These are phyloP conservation scores for Dolichotis patagonum DNA, from an alignment of 2,113 vertebrate species.

Conservation along the genomic window DNA sequence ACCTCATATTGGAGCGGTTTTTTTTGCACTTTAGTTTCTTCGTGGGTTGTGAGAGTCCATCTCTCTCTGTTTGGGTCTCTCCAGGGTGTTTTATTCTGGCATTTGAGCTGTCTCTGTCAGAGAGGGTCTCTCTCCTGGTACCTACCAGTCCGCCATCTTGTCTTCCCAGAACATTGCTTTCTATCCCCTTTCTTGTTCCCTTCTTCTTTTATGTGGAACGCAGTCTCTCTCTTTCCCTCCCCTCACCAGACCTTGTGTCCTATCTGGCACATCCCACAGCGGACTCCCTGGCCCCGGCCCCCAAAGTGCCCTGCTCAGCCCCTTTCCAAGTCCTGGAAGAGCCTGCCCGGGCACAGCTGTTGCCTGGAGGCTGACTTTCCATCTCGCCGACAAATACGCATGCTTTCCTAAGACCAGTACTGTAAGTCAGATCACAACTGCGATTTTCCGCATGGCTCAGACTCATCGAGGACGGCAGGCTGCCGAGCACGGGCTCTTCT, in stretches of 20 bases:
- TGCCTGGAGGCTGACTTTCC: background rate
- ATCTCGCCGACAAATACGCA: background rate
- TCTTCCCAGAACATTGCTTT: constrained; percentile 59
- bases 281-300: background rate
- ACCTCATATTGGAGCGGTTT: too few relatives aligned
- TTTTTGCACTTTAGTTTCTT: too few relatives aligned
- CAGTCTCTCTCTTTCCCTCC: background rate
- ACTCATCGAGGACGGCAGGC: background rate
- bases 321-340: background rate
- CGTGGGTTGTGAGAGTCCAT: too few relatives aligned
- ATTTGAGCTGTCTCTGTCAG: too few relatives aligned
- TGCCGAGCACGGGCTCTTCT: background rate
- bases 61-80: too few relatives aligned
- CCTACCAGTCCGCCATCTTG: too few relatives aligned
- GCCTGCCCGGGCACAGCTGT: background rate
- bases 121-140: too few relatives aligned
- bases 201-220: constrained; percentile 36
- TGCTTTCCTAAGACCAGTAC: background rate
- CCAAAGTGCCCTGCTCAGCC: background rate
- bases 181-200: background rate
- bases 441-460: background rate
- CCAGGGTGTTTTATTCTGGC: too few relatives aligned
- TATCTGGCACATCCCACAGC: background rate
- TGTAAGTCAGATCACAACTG: background rate
- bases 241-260: background rate